These are phyloP conservation scores for Chaenocephalus aceratus DNA, from an alignment of 2,113 vertebrate genomes.

Conservation along the genomic window DNA sequence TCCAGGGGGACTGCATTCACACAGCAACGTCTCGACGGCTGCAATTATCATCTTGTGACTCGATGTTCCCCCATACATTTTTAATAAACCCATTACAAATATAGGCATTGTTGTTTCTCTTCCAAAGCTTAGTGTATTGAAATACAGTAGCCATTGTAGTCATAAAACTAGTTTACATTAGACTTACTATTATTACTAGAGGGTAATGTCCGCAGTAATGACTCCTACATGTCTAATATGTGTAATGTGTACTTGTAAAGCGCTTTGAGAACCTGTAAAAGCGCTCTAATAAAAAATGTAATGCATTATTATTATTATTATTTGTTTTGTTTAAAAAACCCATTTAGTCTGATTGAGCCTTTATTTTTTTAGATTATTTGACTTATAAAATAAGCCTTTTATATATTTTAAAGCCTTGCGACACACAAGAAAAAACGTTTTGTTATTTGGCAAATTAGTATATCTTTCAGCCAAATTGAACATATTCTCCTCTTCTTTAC, in stretches of 20 bases:
- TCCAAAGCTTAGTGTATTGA: conserved; percentile 12
- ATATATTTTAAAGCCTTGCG: not conserved
- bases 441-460: not conserved
- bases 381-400: not conserved
- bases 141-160: not conserved
- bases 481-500: too few relatives aligned
- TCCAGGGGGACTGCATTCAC: conserved; percentile 49
- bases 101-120: conserved; percentile 37
- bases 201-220: too few relatives aligned
- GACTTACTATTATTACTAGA: too few relatives aligned
- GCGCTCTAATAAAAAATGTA: too few relatives aligned
- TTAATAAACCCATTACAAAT: conserved; percentile 67
- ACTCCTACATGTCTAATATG: too few relatives aligned
- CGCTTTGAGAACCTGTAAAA: too few relatives aligned
- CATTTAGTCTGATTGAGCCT: not conserved
- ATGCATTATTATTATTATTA: too few relatives aligned
- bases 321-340: not conserved
- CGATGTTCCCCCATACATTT: conserved; percentile 61
- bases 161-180: not conserved
- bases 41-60: conserved; percentile 65
- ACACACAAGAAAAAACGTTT: not conserved
- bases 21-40: conserved; percentile 36
- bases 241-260: too few relatives aligned
- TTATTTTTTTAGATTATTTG: not conserved
- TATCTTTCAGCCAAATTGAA: not conserved